Percentiles rank a stretch among this genome's conserved stretches.
Evolutionary conservation across 2,888 invertebrate species (phyloP).

Genomic region (Spisula solida): DNA sequence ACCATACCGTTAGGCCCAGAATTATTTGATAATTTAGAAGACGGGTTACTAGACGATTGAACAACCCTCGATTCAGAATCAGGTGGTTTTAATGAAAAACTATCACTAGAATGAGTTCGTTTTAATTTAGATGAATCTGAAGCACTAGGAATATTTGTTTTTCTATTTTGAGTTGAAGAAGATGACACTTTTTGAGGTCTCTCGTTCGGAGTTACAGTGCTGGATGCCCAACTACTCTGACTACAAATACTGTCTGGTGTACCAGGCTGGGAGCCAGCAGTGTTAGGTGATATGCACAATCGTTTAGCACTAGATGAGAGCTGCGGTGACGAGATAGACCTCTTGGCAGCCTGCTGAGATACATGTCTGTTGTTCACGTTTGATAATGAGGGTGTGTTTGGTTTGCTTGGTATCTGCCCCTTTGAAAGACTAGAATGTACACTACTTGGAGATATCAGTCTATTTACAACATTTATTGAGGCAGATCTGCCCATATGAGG

Average conservation of each 20-base stretch:
- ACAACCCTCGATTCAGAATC: conserved; percentile 36
- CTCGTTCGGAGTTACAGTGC: conserved; percentile 38
- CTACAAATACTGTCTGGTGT: conserved; percentile 71
- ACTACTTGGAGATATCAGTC: conserved; percentile 69
- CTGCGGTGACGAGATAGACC: conserved; percentile 66
- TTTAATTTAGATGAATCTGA: conserved; percentile 47
- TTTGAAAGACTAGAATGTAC: conserved; percentile 79
- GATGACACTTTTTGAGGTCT: conserved; percentile 45
- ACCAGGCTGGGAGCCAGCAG: conserved; percentile 57
- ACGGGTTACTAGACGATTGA: conserved; percentile 55
- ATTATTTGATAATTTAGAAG: conserved; percentile 42
- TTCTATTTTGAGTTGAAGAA: conserved; percentile 26
- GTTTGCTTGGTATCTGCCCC: conserved; percentile 69
- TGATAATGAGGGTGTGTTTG: conserved; percentile 67
- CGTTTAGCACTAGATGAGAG: conserved; percentile 65
- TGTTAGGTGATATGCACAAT: conserved; percentile 67
- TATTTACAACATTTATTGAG: conserved; percentile 58
- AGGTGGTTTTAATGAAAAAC: conserved; percentile 40
- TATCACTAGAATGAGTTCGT: conserved; percentile 60
- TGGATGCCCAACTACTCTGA: conserved; percentile 58
- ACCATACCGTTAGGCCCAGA: conserved; percentile 68
- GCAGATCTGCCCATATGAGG: conserved; percentile 54
- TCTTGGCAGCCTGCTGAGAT: conserved; percentile 60
- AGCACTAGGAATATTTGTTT: conserved; percentile 22
- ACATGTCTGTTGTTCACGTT: conserved; percentile 56